Evolutionary conservation across 2,888 invertebrate species (phyloP), one percentile per base, ranked within the genome.

Genomic region (Amiota minor): DNA sequence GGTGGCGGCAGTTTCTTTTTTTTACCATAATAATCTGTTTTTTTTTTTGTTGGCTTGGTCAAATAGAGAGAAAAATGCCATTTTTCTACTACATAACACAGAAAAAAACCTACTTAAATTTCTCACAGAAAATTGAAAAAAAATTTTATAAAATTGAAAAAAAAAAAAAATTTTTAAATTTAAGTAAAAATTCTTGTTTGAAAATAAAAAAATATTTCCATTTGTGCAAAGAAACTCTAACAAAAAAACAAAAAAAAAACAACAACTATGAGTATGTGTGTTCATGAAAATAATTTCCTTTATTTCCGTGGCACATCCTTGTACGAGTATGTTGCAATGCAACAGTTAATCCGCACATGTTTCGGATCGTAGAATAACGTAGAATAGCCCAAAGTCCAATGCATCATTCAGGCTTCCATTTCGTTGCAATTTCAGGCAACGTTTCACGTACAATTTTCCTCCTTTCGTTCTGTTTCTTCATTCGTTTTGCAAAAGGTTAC

Each of bases 351-450:
- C 67, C 53, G 67, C 67, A 68, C 53, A 68, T 20, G 67, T 68
- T 53, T 68, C 67, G 35, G 35, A 35, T 35, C 6, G 35, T 35
- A 35, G 35, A 35, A 35, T 35, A 35, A 53, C 50, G 23, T 20
- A 59, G 59, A 16, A 59, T 59, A 3, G 53, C 53, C 35, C 35
- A 53, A 49, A 68, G 67, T 53, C 67, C 50, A 68, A 68, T 68
- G 67, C 67, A 68, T 68, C 67, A 68, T 68, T 68, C 67, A 68
- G 53, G 67, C 67, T 53, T 68, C 67, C 50, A 68, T 68, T 23
- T 35, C 35, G 35, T 35, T 35, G 35, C 35, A 35, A 35, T 35
- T 35, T 35, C 35, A 35, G 35, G 35, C 35, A 35, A 35, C 35
- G 35, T 35, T 35, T 35, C 14, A 53, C 53, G 53, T 53, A 53